Evolutionary conservation across 2,888 invertebrate species (phyloP).

Genomic region (Eugnorisma glareosa): DNA sequence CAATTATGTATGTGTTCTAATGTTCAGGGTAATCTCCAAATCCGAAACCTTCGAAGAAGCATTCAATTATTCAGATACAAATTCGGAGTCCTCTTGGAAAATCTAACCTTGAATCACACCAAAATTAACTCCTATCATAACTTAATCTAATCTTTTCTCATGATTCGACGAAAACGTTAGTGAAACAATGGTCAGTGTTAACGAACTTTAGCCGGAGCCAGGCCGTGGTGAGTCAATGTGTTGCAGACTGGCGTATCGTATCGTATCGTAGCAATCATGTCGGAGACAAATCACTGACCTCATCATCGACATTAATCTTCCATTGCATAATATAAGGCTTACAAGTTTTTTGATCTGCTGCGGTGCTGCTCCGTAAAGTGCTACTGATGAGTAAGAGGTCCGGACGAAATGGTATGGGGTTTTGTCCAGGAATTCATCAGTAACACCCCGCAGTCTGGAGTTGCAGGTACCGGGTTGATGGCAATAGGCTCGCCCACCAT

Average conservation of each 20-base stretch:
- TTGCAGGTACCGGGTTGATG: neutral
- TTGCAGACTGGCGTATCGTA: conserved; percentile 43
- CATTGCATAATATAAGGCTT: neutral
- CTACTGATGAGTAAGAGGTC: neutral
- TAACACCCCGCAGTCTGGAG: too few relatives aligned
- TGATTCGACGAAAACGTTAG: conserved; percentile 70
- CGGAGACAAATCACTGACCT: conserved; percentile 50
- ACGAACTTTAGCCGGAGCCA: conserved; percentile 72
- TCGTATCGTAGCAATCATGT: conserved; percentile 24
- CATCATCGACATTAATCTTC: conserved; percentile 9
- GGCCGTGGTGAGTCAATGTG: conserved; percentile 76
- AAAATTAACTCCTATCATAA: conserved; percentile 14
- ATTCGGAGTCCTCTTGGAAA: neutral
- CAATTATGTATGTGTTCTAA: neutral
- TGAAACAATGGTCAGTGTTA: conserved; percentile 80
- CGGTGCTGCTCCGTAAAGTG: neutral
- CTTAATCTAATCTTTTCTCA: conserved; percentile 38
- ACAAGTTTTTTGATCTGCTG: neutral
- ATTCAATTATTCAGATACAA: neutral
- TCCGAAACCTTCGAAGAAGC: neutral
- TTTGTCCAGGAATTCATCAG: neutral
- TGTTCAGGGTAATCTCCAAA: neutral
- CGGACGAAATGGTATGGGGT: neutral
- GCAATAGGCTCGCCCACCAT: too few relatives aligned
- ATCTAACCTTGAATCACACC: conserved; percentile 25